These are phyloP conservation scores for Aelia acuminata DNA, from an alignment of 2,888 invertebrate species.

Conservation along the genomic window DNA sequence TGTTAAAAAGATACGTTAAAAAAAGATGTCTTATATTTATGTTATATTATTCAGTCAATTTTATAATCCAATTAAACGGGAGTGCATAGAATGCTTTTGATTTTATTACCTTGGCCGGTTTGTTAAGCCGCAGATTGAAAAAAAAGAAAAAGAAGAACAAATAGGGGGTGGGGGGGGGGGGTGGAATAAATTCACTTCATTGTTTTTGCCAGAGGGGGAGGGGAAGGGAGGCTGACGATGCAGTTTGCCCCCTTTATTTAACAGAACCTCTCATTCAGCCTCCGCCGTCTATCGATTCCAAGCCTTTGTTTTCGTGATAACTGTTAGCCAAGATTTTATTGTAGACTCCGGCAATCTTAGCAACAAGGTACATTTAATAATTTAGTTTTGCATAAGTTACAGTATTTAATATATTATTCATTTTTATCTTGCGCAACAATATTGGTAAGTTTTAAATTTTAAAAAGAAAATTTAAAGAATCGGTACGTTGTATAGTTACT, in stretches of 20 bases:
- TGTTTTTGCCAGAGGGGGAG: not conserved
- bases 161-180: no score
- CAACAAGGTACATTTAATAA: no score
- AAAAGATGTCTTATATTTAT: not conserved
- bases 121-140: slow-evolving; percentile 39
- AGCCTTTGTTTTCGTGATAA: not conserved
- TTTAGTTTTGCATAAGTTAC: no score
- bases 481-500: no score
- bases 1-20: not conserved
- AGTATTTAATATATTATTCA: no score
- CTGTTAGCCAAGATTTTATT: not conserved
- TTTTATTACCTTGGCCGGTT: not conserved
- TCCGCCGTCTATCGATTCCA: not conserved
- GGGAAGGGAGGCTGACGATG: not conserved
- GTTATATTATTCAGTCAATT: not conserved
- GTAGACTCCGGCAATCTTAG: not conserved
- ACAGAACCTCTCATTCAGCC: slow-evolving; percentile 29
- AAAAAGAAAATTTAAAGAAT: no score
- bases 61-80: slow-evolving; percentile 3
- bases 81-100: slow-evolving; percentile 33
- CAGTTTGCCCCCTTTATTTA: slow-evolving; percentile 40
- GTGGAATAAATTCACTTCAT: slow-evolving; percentile 35
- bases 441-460: no score
- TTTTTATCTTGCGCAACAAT: no score
- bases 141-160: not conserved